Conservation (phyloP, 2,888 invertebrate genomes). For the Terebella lapidaria region DNA sequence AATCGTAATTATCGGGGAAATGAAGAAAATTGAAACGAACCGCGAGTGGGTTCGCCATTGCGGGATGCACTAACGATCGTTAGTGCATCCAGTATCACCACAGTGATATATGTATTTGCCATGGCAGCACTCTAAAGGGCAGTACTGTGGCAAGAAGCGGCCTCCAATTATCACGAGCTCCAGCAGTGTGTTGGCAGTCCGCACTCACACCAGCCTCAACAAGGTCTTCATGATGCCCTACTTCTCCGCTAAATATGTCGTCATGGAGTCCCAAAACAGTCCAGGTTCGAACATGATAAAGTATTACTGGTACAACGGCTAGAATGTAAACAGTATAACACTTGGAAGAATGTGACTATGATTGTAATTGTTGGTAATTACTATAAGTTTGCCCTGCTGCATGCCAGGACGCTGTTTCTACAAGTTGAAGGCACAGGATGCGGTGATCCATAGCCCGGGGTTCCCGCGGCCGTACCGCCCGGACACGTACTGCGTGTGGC, state of each 20-base stretch:
- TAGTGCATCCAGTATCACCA: no score
- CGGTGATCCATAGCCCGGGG: slow-evolving; percentile 3
- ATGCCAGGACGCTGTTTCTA: neutral
- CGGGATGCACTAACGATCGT: no score
- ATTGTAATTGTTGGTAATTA: no score
- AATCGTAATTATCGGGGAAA: no score
- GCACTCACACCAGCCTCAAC: slow-evolving; percentile 7
- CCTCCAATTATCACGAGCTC: slow-evolving; percentile 8
- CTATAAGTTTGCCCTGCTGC: no score
- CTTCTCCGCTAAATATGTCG: slow-evolving; percentile 17
- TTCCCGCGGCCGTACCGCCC: slow-evolving; percentile 11
- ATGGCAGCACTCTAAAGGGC: slow-evolving; percentile 2
- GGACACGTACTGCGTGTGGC: slow-evolving; percentile 16
- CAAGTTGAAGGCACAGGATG: neutral
- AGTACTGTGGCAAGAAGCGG: slow-evolving; percentile 7
- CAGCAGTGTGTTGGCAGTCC: slow-evolving; percentile 1
- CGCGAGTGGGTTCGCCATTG: no score
- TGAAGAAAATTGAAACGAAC: no score
- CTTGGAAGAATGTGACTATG: no score
- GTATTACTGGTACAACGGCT: no score
- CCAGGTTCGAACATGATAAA: no score
- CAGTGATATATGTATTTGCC: no score
- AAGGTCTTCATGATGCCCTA: slow-evolving; percentile 6
- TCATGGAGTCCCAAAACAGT: slow-evolving; percentile 1
- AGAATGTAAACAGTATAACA: no score